A percentile compares a stretch with the other conserved stretches of the same genome.
Conservation (phyloP, 2,113 vertebrate genomes). For the Blennius ocellaris region DNA sequence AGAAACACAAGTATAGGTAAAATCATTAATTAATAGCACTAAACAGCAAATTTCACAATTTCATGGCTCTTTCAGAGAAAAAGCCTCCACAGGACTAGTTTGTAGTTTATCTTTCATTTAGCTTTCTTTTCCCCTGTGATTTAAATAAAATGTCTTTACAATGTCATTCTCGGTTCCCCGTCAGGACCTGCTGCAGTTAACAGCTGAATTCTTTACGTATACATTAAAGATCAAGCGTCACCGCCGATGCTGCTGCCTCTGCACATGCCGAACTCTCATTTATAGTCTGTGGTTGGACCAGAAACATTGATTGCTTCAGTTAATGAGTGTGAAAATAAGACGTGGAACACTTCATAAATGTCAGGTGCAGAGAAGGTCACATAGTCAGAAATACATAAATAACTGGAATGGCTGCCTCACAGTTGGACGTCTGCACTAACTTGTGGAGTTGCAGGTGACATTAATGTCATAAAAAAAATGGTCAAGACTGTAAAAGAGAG, state of each 20-base stretch:
- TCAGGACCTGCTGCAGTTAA: neutral
- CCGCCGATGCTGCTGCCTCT: neutral
- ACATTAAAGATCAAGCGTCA: neutral
- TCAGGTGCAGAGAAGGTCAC: neutral
- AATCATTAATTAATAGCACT: too few relatives aligned
- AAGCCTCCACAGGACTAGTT: too few relatives aligned
- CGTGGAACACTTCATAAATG: neutral
- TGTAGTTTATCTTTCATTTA: neutral
- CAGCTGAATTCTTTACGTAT: neutral
- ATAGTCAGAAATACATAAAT: neutral
- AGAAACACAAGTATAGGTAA: too few relatives aligned
- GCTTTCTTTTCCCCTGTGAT: neutral
- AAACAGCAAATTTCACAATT: too few relatives aligned
- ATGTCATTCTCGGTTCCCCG: neutral
- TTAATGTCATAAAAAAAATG: too few relatives aligned
- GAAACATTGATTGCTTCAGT: neutral
- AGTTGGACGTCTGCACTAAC: too few relatives aligned
- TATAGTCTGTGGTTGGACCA: neutral
- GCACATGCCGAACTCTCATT: neutral
- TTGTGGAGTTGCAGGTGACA: too few relatives aligned
- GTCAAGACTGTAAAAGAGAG: too few relatives aligned
- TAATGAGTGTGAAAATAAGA: neutral
- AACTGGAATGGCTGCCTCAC: too few relatives aligned
- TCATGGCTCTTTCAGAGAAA: too few relatives aligned
- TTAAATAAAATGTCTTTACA: neutral